These are phyloP conservation scores for Muntiacus muntjak DNA, from an alignment of 2,113 vertebrate species.

Conservation along the genomic window DNA sequence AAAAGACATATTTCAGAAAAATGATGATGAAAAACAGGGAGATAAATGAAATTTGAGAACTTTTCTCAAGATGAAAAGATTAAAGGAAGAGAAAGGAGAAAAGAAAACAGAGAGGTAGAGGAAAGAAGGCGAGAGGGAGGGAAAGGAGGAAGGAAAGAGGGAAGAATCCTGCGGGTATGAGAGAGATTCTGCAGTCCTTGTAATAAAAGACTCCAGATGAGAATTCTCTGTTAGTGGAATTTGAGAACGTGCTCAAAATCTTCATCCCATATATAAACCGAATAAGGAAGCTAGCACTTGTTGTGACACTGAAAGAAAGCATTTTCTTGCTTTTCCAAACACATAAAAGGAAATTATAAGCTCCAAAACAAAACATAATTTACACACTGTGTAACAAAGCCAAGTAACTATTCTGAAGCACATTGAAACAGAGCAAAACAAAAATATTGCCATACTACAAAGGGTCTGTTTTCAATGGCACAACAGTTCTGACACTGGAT, in stretches of 20 bases:
- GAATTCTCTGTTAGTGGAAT: background rate
- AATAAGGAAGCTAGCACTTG: background rate
- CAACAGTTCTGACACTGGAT: background rate
- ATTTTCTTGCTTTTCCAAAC: background rate
- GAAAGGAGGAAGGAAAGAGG: background rate
- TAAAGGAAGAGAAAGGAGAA: background rate
- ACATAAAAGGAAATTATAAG: background rate
- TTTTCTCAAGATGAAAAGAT: background rate
- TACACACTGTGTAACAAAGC: background rate
- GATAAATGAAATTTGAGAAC: background rate
- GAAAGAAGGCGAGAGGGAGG: background rate
- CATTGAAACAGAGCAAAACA: background rate
- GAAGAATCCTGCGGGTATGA: background rate
- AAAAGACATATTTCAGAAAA: background rate
- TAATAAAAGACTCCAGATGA: background rate
- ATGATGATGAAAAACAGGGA: background rate
- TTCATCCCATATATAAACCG: background rate
- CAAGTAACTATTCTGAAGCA: background rate
- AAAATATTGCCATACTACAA: background rate
- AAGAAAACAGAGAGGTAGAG: background rate
- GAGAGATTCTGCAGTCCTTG: background rate
- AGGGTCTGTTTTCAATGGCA: background rate
- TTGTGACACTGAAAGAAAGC: background rate
- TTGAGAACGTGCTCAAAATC: background rate
- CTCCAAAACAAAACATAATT: background rate